phyloP scores from a whole-genome alignment of 2,113 vertebrate genomes.

The Tiliqua scincoides region DNA sequence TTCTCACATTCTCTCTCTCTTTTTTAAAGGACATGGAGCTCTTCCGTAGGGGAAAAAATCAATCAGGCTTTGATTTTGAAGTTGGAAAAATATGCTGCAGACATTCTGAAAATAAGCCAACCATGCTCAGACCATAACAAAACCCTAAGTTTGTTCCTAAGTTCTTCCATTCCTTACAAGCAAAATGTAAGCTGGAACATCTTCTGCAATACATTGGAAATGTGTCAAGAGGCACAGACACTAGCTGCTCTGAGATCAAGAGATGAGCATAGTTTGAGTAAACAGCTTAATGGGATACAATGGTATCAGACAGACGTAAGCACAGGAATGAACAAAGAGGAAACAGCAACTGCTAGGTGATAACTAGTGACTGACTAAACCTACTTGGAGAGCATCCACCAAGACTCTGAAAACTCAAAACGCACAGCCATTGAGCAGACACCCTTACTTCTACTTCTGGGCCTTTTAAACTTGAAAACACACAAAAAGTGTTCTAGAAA shows the following conservation, averaged over 20 bases:
- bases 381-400: neutral
- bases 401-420: neutral
- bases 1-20: neutral
- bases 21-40: neutral
- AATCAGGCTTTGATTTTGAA: neutral
- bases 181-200: neutral
- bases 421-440: too few species aligned
- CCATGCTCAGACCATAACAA: neutral
- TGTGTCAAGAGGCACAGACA: neutral
- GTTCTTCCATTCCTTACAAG: constrained; percentile 4
- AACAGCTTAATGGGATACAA: neutral
- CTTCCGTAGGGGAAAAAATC: neutral
- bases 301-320: neutral
- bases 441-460: neutral
- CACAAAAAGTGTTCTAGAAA: neutral
- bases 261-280: neutral
- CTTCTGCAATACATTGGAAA: neutral
- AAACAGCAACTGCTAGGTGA: neutral
- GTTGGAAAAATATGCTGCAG: neutral
- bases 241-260: neutral
- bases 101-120: neutral
- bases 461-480: neutral
- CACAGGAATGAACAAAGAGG: neutral
- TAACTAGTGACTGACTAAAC: neutral
- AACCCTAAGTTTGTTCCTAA: neutral